phyloP scores from a whole-genome alignment of 1,140 invertebrate genomes.

The Nephila pilipes region DNA sequence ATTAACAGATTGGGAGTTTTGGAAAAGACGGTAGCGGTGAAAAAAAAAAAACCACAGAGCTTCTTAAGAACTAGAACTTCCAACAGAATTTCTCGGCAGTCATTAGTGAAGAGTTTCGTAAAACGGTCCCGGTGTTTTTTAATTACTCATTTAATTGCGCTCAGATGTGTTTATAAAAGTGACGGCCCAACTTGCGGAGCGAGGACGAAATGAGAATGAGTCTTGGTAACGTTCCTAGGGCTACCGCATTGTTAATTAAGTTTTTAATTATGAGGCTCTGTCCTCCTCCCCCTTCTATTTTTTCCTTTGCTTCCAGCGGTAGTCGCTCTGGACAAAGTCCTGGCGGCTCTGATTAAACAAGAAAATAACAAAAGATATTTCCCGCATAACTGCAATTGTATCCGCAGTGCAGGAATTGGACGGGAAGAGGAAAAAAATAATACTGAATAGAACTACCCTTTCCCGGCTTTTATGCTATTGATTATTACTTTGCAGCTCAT shows the following conservation, averaged over 20 bases:
- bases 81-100: slow-evolving; percentile 49
- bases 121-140: slow-evolving; percentile 72
- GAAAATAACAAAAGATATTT: slow-evolving; percentile 68
- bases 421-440: slow-evolving; percentile 8
- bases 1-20: slow-evolving; percentile 62
- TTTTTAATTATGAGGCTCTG: slow-evolving; percentile 72
- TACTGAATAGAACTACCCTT: slow-evolving; percentile 9
- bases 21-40: slow-evolving; percentile 28
- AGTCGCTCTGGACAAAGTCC: slow-evolving; percentile 53
- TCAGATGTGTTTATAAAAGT: slow-evolving; percentile 77
- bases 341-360: slow-evolving; percentile 71
- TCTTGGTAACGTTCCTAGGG: slow-evolving; percentile 46
- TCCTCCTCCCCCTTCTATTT: background rate
- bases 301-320: slow-evolving; percentile 13
- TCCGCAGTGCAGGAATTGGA: slow-evolving; percentile 46
- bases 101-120: slow-evolving; percentile 46
- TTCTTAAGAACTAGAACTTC: slow-evolving; percentile 27
- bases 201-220: slow-evolving; percentile 64
- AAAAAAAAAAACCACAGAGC: slow-evolving; percentile 24
- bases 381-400: slow-evolving; percentile 64
- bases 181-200: slow-evolving; percentile 43
- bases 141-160: slow-evolving; percentile 75
- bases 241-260: slow-evolving; percentile 76
- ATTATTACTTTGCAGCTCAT: slow-evolving; percentile 53
- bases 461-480: slow-evolving; percentile 48